Percentiles rank a stretch among this genome's conserved stretches.
phyloP scores from a whole-genome alignment of 2,113 vertebrate genomes.

The Chelonoidis abingdonii region DNA sequence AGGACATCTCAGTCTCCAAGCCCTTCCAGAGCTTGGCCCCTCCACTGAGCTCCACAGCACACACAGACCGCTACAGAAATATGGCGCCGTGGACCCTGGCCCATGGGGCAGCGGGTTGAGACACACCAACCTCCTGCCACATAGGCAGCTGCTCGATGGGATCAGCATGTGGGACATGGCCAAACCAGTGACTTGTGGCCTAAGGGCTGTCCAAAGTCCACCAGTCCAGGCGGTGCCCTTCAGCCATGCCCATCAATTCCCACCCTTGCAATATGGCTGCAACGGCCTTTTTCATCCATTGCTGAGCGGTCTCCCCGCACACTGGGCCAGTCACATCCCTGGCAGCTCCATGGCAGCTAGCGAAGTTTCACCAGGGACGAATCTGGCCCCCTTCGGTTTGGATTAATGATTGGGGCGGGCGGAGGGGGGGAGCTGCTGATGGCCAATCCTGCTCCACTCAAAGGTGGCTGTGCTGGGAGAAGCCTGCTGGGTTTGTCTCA shows the following conservation, averaged over 20 bases:
- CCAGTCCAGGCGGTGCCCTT: background rate
- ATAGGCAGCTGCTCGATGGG: too few species aligned
- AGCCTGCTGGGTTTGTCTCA: background rate
- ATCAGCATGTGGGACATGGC: background rate
- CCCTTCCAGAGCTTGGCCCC: too few species aligned
- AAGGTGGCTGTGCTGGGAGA: background rate
- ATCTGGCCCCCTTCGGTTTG: background rate
- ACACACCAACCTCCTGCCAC: background rate
- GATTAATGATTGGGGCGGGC: background rate
- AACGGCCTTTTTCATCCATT: background rate
- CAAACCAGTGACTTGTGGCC: background rate
- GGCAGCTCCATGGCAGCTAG: background rate
- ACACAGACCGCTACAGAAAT: too few species aligned
- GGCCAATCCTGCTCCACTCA: background rate
- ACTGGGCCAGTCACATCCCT: background rate
- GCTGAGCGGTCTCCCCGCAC: rapidly evolving
- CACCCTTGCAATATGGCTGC: background rate
- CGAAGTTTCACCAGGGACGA: background rate
- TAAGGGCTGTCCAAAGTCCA: background rate
- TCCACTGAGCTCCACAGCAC: too few species aligned
- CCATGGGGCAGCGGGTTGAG: background rate
- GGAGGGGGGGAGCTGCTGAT: background rate
- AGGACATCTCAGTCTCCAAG: too few species aligned
- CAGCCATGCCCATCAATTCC: background rate
- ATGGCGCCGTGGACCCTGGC: too few species aligned